Conservation (phyloP, 2,888 invertebrate genomes). For the Apodemia duryi region DNA sequence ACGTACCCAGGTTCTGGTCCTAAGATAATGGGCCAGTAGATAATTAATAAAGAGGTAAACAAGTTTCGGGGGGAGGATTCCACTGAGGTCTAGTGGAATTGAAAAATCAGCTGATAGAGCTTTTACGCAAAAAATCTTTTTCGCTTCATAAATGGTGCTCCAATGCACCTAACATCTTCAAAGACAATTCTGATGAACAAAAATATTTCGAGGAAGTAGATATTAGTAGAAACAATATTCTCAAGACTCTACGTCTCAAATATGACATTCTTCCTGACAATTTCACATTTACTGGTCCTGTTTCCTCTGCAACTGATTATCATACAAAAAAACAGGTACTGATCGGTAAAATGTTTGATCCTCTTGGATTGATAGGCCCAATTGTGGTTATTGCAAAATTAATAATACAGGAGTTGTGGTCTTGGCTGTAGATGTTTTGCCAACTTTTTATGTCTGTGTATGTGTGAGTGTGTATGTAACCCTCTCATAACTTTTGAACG, state of each 20-base stretch:
- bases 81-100: neutral
- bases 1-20: too few species aligned
- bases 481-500: too few species aligned
- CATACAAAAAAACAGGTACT: slow-evolving; percentile 29
- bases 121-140: slow-evolving; percentile 18
- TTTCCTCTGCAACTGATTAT: neutral
- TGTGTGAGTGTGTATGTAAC: too few species aligned
- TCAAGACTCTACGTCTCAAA: slow-evolving; percentile 25
- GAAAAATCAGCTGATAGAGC: slow-evolving; percentile 16
- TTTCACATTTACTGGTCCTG: slow-evolving; percentile 19
- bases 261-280: slow-evolving; percentile 19
- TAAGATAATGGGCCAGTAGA: too few species aligned
- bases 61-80: neutral
- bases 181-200: slow-evolving; percentile 18
- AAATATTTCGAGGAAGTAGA: slow-evolving; percentile 21
- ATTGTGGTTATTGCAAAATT: slow-evolving; percentile 26
- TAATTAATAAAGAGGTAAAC: too few species aligned
- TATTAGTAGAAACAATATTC: slow-evolving; percentile 2
- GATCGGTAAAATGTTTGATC: slow-evolving; percentile 30
- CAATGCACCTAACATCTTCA: slow-evolving; percentile 6
- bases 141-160: slow-evolving; percentile 27
- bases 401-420: slow-evolving; percentile 27
- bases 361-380: slow-evolving; percentile 30
- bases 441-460: too few species aligned
- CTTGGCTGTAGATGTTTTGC: slow-evolving; percentile 1